Evolutionary conservation across 37 sponge, comb jelly and placozoan genomes (phyloP), one percentile per base, ranked within the genome.

Genomic region (Corticium candelabrum): DNA sequence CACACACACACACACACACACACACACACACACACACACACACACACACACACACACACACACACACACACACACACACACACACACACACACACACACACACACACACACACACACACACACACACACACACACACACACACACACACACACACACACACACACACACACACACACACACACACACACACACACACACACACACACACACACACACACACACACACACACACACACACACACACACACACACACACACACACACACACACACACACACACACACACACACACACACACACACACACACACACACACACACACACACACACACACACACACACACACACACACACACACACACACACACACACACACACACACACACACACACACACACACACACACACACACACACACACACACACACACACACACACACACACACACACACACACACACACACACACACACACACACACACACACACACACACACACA

Each of bases 221-320:
- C 41, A 71, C 73, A 37, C 74, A 74, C 5, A 80, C 38, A 4
- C 30, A 41, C 78, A 41, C 29, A 56, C 57, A 0, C 78, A 56
- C 78, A 56, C 57, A 40, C 78, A 77, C 67, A 68, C 41, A 77
- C 77, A 77, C 29, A 37, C 40, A 76, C 38, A 37, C 35, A 1
- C 50, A 74, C 35, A 68, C 2, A 78, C 37, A 68, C 74, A 80
- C 41, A 73, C 73, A 80, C 81, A 37, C 73, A 79, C 80, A 79
- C 80, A 79, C 69, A 69, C 80, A 79, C 80, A 79, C 77, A 77
- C 77, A 79, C 74, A 80, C 81, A 74, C 73, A 80, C 74, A 74
- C 73, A 80, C 82, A 81, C 75, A 81, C 82, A 74, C 82, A 76
- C 75, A 79, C 80, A 79, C 80, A 79, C 80, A 79, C 80, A 79